phyloP scores from a whole-genome alignment of 2,113 vertebrate species.

The Nicator chloris region DNA sequence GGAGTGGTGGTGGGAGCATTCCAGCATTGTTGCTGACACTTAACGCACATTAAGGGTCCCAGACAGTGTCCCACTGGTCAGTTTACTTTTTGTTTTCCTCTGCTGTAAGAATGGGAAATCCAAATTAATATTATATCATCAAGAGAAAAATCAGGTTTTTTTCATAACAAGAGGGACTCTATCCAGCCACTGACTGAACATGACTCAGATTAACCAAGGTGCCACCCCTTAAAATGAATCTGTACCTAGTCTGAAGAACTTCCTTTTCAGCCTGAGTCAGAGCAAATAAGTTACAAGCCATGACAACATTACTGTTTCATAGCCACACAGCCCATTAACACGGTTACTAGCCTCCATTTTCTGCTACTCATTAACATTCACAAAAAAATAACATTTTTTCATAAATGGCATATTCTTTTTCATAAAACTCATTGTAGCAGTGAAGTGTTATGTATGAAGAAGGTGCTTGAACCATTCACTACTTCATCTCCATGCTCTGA shows the following conservation, averaged over 20 bases:
- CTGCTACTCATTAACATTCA: neutral
- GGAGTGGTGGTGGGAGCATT: neutral
- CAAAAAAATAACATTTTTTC: neutral
- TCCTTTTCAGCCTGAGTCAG: constrained; percentile 9
- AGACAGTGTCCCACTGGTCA: neutral
- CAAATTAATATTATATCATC: neutral
- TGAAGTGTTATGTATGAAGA: neutral
- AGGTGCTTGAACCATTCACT: neutral
- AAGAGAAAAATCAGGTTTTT: neutral
- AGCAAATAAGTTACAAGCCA: neutral
- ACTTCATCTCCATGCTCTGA: neutral
- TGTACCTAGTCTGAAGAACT: neutral
- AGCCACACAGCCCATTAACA: neutral
- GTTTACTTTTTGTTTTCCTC: neutral
- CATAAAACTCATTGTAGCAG: neutral
- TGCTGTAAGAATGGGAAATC: neutral
- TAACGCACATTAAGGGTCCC: neutral
- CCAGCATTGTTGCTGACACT: neutral
- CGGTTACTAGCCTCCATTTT: neutral
- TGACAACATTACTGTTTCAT: neutral
- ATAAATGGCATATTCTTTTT: neutral
- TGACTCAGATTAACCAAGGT: constrained; percentile 17
- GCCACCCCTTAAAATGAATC: constrained; percentile 15
- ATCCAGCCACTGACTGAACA: neutral
- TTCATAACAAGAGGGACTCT: neutral